A percentile compares a stretch with the other conserved stretches of the same genome.
These are phyloP conservation scores for Onychostruthus taczanowskii DNA, from an alignment of 2,113 vertebrate species.

Conservation along the genomic window DNA sequence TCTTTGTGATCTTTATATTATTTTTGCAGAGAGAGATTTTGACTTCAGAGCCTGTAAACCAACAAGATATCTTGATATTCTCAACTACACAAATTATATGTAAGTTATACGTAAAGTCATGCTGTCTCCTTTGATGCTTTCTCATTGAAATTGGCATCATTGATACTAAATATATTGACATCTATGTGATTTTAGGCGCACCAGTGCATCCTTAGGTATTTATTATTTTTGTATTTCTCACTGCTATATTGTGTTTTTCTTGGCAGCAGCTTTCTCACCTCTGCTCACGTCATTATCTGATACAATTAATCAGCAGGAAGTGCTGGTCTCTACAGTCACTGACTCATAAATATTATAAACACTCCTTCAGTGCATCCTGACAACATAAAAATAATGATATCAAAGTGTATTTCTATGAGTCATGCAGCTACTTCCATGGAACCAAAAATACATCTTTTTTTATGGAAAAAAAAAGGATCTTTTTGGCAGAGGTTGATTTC, in stretches of 20 bases:
- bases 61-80: background rate
- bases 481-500: background rate
- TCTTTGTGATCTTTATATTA: background rate
- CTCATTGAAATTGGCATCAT: background rate
- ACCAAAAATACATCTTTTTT: background rate
- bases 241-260: background rate
- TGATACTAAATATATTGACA: background rate
- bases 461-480: background rate
- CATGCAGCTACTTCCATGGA: background rate
- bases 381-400: background rate
- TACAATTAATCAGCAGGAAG: conserved; percentile 20
- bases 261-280: conserved; percentile 8
- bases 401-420: background rate
- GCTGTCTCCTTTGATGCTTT: background rate
- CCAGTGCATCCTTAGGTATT: background rate
- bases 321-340: background rate
- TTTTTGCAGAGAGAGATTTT: background rate
- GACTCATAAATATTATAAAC: conserved; percentile 13
- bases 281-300: background rate
- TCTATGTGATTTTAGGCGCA: background rate
- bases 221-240: background rate
- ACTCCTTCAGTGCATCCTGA: background rate
- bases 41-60: background rate
- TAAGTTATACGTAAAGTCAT: background rate
- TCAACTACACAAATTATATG: background rate